A percentile compares a stretch with the other conserved stretches of the same genome.
Evolutionary conservation across 64 coral and sea anemone genomes (phyloP).

Genomic region (Actinia tenebrosa): DNA sequence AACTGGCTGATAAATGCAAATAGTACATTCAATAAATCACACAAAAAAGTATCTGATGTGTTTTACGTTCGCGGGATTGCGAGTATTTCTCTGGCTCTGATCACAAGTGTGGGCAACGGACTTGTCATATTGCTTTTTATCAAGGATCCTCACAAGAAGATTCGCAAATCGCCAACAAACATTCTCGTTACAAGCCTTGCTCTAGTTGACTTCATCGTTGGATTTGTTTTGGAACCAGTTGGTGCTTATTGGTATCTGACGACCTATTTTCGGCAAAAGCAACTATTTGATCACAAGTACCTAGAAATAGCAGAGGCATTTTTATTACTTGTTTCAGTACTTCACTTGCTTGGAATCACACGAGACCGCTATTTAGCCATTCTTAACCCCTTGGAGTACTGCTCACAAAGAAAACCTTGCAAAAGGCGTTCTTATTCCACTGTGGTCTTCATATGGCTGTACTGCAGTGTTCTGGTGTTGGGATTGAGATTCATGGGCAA

Average conservation of each 20-base stretch:
- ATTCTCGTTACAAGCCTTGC: constrained; percentile 57
- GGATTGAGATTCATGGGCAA: constrained; percentile 35
- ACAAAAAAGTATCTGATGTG: not conserved
- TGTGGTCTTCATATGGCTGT: constrained; percentile 39
- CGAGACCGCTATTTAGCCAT: constrained; percentile 51
- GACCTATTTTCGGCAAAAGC: not conserved
- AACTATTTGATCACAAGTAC: constrained; percentile 34
- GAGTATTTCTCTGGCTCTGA: constrained; percentile 45
- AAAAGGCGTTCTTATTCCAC: constrained; percentile 28
- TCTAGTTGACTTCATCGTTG: constrained; percentile 62
- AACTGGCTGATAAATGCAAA: not conserved
- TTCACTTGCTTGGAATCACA: constrained; percentile 59
- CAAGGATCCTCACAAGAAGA: constrained; percentile 56
- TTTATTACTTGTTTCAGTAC: constrained; percentile 49
- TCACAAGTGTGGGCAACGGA: constrained; percentile 46
- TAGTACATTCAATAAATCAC: not conserved
- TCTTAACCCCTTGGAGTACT: constrained; percentile 10
- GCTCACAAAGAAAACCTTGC: constrained; percentile 18
- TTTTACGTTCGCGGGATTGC: constrained; percentile 56
- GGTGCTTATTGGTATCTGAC: constrained; percentile 53
- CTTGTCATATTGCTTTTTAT: constrained; percentile 48
- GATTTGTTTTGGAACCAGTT: constrained; percentile 43
- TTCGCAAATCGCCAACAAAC: constrained; percentile 57
- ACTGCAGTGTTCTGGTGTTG: constrained; percentile 46
- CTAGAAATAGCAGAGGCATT: constrained; percentile 58